Evolutionary conservation across 2,888 invertebrate genomes (phyloP).

Genomic region (Cancer borealis): DNA sequence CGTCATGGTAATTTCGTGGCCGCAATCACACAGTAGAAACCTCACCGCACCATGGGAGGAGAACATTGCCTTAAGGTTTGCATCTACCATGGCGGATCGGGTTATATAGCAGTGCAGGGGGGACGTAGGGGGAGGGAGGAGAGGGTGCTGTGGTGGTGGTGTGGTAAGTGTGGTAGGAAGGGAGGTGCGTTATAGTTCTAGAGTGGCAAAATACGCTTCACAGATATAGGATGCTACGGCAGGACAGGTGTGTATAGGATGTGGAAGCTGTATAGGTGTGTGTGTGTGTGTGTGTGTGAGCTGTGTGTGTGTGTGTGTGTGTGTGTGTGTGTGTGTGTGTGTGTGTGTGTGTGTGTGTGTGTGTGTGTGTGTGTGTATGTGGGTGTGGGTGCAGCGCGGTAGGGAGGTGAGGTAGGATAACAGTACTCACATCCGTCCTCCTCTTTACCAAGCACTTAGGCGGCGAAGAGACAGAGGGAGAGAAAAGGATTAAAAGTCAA

Average conservation of each 20-base stretch:
- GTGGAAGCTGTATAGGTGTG: not conserved
- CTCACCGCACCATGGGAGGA: constrained; percentile 9
- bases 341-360: constrained; percentile 1
- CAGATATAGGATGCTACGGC: too few species aligned
- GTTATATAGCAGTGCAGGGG: not conserved
- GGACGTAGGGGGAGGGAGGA: not conserved
- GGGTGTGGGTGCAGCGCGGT: not conserved
- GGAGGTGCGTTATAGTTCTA: not conserved
- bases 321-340: not conserved
- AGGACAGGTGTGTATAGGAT: too few species aligned
- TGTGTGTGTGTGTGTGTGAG: too few species aligned
- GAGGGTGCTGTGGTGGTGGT: not conserved
- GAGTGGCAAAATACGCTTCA: too few species aligned
- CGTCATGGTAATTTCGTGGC: not conserved
- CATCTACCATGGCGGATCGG: not conserved
- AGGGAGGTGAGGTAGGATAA: not conserved
- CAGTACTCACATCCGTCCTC: constrained; percentile 35
- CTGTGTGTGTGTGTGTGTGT: not conserved
- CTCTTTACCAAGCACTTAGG: constrained; percentile 36
- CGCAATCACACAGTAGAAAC: not conserved
- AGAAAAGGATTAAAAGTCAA: constrained; percentile 32
- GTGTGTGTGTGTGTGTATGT: constrained; percentile 1
- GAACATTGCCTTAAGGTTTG: not conserved
- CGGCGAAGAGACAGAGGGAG: constrained; percentile 29
- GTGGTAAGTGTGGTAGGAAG: not conserved